These are phyloP conservation scores for Oligia fasciuncula DNA, from an alignment of 2,888 invertebrate genomes.

Conservation along the genomic window DNA sequence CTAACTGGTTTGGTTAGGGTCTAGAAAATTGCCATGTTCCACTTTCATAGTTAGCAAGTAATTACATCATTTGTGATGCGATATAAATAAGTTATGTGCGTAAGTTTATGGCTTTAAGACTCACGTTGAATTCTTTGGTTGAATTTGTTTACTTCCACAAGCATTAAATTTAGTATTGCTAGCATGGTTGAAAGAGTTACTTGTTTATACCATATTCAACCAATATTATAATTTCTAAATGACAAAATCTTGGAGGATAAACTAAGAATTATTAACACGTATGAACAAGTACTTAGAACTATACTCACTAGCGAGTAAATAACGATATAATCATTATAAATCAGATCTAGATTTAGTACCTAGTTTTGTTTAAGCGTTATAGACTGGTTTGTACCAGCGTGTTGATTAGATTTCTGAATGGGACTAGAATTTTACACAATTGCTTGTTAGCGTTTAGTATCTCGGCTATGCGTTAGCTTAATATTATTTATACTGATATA, in stretches of 20 bases:
- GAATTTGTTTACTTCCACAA: neutral
- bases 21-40: constrained; percentile 48
- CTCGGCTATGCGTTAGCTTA: neutral
- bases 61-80: constrained; percentile 2
- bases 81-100: constrained; percentile 1
- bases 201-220: too few relatives aligned
- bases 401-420: constrained; percentile 47
- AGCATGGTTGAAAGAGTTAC: neutral
- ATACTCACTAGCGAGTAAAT: constrained; percentile 15
- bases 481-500: neutral
- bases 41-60: constrained; percentile 28
- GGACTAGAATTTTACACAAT: constrained; percentile 11
- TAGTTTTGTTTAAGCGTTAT: constrained; percentile 16
- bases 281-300: neutral
- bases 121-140: neutral
- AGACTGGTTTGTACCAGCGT: constrained; percentile 16
- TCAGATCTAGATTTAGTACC: constrained; percentile 43
- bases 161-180: neutral
- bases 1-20: constrained; percentile 48
- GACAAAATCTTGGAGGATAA: neutral
- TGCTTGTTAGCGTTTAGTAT: constrained; percentile 16
- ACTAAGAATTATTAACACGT: neutral
- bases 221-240: neutral
- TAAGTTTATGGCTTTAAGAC: neutral
- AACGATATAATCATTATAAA: constrained; percentile 40